phyloP scores from a whole-genome alignment of 2,797 vertebrate genomes.

The Danio kyathit region DNA sequence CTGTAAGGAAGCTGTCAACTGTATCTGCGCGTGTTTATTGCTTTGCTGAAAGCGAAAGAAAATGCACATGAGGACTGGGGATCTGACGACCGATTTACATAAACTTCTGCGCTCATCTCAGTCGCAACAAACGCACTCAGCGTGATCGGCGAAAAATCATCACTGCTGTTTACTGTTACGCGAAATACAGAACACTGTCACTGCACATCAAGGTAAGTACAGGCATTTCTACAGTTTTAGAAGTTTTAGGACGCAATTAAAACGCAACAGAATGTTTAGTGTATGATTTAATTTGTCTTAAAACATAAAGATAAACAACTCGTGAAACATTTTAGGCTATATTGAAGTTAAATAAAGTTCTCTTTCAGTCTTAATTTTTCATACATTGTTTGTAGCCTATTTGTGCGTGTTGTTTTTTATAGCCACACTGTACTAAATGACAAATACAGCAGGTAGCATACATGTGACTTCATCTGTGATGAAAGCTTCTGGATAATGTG shows the following conservation, averaged over 20 bases:
- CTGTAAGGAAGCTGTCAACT: slow-evolving; percentile 48
- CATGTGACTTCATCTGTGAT: slow-evolving; percentile 20
- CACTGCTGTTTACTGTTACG: slow-evolving; percentile 48
- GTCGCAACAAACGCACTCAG: slow-evolving; percentile 44
- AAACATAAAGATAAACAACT: background rate
- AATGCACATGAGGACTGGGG: slow-evolving; percentile 24
- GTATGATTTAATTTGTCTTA: background rate
- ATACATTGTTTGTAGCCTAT: background rate
- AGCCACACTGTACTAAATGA: background rate
- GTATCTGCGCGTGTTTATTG: slow-evolving; percentile 63
- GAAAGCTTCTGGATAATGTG: slow-evolving; percentile 18
- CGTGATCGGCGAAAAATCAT: slow-evolving; percentile 54
- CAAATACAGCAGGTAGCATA: background rate
- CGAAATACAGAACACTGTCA: slow-evolving; percentile 61
- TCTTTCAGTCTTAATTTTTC: background rate
- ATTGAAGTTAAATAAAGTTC: background rate
- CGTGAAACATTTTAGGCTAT: background rate
- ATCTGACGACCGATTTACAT: slow-evolving; percentile 48
- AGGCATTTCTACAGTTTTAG: background rate
- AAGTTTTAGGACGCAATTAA: slow-evolving; percentile 13
- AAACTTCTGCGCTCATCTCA: slow-evolving; percentile 70
- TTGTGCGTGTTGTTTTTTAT: background rate
- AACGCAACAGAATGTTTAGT: background rate
- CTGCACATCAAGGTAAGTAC: slow-evolving; percentile 68
- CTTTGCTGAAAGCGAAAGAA: slow-evolving; percentile 26